phyloP scores from a whole-genome alignment of 2,797 vertebrate species.

The Hemibagrus guttatus region DNA sequence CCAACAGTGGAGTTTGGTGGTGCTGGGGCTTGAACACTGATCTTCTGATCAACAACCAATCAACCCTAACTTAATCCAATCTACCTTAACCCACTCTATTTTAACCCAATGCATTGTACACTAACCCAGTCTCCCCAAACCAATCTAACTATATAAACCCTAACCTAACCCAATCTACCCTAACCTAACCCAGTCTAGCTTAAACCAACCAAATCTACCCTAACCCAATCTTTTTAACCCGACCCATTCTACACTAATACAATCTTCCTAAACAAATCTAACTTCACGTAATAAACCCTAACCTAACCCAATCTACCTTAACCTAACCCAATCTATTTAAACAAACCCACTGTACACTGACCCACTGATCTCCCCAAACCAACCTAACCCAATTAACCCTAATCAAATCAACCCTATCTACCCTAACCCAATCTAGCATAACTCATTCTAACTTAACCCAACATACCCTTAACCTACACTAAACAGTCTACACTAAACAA shows the following conservation, averaged over 20 bases:
- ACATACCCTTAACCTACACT: too few relatives aligned
- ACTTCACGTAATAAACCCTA: not conserved
- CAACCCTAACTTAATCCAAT: not conserved
- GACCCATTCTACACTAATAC: not conserved
- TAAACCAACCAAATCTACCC: not conserved
- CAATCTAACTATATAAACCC: too few relatives aligned
- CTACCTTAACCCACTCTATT: not conserved
- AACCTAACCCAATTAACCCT: not conserved
- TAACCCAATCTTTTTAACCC: not conserved
- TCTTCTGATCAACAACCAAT: too few relatives aligned
- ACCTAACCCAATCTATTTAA: not conserved
- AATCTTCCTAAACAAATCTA: too few relatives aligned
- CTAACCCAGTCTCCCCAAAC: not conserved
- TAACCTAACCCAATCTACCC: too few relatives aligned
- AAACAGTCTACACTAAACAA: not conserved
- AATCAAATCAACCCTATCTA: not conserved
- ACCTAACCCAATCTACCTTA: not conserved
- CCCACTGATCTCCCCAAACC: not conserved
- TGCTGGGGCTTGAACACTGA: too few relatives aligned
- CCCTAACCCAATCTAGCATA: not conserved
- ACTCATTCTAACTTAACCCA: not conserved
- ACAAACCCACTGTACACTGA: accelerated
- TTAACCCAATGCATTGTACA: not conserved
- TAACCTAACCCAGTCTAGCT: not conserved
- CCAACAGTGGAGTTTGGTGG: too few relatives aligned